Conservation (phyloP, 2,797 vertebrate genomes). For the Mastacembelus armatus region DNA sequence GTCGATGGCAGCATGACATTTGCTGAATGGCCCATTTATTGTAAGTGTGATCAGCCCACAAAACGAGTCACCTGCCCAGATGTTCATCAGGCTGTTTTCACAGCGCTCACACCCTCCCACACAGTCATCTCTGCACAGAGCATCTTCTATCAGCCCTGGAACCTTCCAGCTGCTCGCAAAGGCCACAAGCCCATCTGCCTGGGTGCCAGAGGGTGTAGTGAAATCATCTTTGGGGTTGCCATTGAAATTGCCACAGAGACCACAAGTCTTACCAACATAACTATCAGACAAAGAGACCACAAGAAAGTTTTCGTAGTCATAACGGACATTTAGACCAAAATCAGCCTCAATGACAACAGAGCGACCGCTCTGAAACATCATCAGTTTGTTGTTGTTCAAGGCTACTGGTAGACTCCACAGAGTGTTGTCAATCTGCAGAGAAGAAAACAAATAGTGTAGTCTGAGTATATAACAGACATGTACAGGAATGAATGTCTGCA, state of each 20-base stretch:
- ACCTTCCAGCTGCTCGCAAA: conserved; percentile 78
- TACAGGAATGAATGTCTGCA: background rate
- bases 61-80: conserved; percentile 44
- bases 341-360: conserved; percentile 66
- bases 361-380: conserved; percentile 69
- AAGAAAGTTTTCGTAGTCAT: conserved; percentile 77
- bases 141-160: conserved; percentile 49
- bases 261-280: conserved; percentile 66
- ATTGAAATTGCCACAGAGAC: conserved; percentile 82
- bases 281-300: conserved; percentile 51
- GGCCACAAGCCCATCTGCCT: conserved; percentile 35
- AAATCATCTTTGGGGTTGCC: conserved; percentile 66
- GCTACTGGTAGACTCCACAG: conserved; percentile 71
- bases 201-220: conserved; percentile 55
- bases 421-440: conserved; percentile 71
- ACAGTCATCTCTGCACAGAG: conserved; percentile 70
- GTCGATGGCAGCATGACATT: conserved; percentile 67
- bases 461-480: background rate
- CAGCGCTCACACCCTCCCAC: conserved; percentile 60
- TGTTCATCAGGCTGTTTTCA: conserved; percentile 29
- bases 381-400: conserved; percentile 63
- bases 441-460: conserved; percentile 8
- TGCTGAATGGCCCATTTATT: conserved; percentile 62
- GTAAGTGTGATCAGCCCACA: conserved; percentile 65
- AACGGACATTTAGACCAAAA: conserved; percentile 76